A percentile compares a stretch with the other conserved stretches of the same genome.
Conservation (phyloP, 1,140 invertebrate genomes). For the Platyscapa corneri region DNA sequence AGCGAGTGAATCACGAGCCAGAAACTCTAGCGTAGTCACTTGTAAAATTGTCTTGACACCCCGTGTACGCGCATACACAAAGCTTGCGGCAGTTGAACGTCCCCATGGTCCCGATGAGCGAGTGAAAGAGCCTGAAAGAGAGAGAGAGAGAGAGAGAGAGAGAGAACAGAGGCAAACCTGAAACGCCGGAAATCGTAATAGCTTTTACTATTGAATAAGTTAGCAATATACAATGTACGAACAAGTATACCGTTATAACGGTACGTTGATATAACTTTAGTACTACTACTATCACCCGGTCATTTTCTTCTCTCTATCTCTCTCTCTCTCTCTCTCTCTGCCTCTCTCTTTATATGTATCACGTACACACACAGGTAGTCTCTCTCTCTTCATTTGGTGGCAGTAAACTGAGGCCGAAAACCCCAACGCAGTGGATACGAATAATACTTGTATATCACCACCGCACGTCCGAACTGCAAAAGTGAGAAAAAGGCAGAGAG, state of each 20-base stretch:
- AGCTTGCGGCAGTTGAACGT: slow-evolving; percentile 19
- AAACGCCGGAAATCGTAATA: slow-evolving; percentile 25
- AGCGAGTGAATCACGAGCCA: not conserved
- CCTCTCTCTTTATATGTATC: no score
- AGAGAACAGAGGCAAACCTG: not conserved
- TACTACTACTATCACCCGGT: no score
- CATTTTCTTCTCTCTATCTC: no score
- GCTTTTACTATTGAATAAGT: slow-evolving; percentile 63
- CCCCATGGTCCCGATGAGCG: no score
- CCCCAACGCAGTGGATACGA: not conserved
- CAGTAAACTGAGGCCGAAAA: not conserved
- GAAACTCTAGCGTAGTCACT: slow-evolving; percentile 20
- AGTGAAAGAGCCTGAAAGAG: not conserved
- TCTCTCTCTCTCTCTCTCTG: no score
- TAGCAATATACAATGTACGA: slow-evolving; percentile 24
- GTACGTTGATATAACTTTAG: slow-evolving; percentile 55
- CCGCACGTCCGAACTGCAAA: slow-evolving; percentile 41
- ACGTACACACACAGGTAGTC: no score
- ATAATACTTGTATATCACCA: not conserved
- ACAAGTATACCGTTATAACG: slow-evolving; percentile 7
- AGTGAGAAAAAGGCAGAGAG: not conserved
- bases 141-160: not conserved
- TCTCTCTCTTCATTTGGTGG: not conserved
- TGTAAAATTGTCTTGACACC: slow-evolving; percentile 40
- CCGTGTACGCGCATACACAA: slow-evolving; percentile 6